These are phyloP conservation scores for Rhabditophanes sp. DNA, from an alignment of 2,888 invertebrate species.

Conservation along the genomic window DNA sequence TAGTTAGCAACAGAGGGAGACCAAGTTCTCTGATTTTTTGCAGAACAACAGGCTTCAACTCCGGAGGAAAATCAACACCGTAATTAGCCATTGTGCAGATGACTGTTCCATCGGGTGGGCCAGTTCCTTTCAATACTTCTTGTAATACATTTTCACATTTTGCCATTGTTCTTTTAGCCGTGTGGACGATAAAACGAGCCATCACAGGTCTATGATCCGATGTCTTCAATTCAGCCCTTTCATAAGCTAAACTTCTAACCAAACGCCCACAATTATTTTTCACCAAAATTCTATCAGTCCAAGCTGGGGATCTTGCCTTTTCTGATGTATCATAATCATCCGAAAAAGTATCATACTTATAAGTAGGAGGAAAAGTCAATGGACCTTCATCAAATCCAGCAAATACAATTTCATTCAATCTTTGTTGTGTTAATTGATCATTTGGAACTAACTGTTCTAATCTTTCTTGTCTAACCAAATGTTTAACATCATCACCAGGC, in stretches of 20 bases:
- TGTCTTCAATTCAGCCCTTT: slow-evolving; percentile 66
- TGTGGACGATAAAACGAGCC: slow-evolving; percentile 72
- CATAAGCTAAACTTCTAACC: slow-evolving; percentile 57
- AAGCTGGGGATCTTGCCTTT: slow-evolving; percentile 85
- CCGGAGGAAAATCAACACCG: slow-evolving; percentile 19
- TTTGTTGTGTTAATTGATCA: slow-evolving; percentile 64
- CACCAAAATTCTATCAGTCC: slow-evolving; percentile 80
- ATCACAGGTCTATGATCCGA: slow-evolving; percentile 62
- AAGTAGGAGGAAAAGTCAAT: slow-evolving; percentile 80
- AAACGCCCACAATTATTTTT: background rate
- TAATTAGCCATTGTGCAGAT: slow-evolving; percentile 52
- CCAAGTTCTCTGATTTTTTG: slow-evolving; percentile 30
- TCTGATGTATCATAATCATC: slow-evolving; percentile 98
- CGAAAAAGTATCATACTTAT: slow-evolving; percentile 94
- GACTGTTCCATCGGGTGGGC: slow-evolving; percentile 85
- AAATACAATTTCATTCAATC: slow-evolving; percentile 52
- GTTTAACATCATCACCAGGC: slow-evolving; percentile 60
- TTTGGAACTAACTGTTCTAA: slow-evolving; percentile 60
- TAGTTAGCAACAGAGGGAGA: slow-evolving; percentile 26
- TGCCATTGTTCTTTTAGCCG: slow-evolving; percentile 61
- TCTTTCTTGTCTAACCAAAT: slow-evolving; percentile 61
- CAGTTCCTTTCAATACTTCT: slow-evolving; percentile 52
- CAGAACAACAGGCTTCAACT: slow-evolving; percentile 21
- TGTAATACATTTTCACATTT: slow-evolving; percentile 65
- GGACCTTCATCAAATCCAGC: slow-evolving; percentile 80